phyloP scores from a whole-genome alignment of 2,888 invertebrate genomes.

The Tenodera sinensis region DNA sequence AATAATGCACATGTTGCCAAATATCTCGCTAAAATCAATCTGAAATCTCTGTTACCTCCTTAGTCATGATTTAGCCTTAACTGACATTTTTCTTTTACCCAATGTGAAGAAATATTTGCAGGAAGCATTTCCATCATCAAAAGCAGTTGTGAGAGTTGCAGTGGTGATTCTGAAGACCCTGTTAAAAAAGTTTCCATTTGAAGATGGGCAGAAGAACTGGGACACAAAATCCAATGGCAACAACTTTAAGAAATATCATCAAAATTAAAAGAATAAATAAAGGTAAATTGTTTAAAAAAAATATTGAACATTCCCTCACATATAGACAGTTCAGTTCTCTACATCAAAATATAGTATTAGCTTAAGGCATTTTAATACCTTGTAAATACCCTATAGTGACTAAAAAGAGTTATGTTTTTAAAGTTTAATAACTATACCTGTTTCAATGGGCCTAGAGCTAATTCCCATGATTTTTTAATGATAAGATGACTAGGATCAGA shows the following conservation, averaged over 20 bases:
- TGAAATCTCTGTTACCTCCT: not conserved
- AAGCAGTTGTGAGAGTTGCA: not conserved
- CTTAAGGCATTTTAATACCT: too few relatives aligned
- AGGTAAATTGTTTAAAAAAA: not conserved
- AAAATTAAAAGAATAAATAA: not conserved
- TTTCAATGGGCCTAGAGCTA: conserved; percentile 90
- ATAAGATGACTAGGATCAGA: conserved; percentile 79
- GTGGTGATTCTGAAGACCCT: too few relatives aligned
- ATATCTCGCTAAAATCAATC: not conserved
- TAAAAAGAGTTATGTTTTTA: too few relatives aligned
- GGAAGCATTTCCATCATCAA: not conserved
- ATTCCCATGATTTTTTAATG: conserved; percentile 94
- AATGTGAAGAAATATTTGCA: not conserved
- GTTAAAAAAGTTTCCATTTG: not conserved
- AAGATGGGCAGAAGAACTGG: not conserved
- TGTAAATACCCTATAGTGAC: too few relatives aligned
- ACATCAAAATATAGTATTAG: too few relatives aligned
- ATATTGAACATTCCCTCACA: too few relatives aligned
- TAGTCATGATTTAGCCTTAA: not conserved
- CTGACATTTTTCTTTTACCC: not conserved
- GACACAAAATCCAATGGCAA: not conserved
- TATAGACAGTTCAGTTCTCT: too few relatives aligned
- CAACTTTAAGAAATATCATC: not conserved
- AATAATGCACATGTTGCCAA: not conserved
- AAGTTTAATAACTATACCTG: conserved; percentile 56